phyloP scores from a whole-genome alignment of 2,113 vertebrate genomes.

The Ellobius talpinus region DNA sequence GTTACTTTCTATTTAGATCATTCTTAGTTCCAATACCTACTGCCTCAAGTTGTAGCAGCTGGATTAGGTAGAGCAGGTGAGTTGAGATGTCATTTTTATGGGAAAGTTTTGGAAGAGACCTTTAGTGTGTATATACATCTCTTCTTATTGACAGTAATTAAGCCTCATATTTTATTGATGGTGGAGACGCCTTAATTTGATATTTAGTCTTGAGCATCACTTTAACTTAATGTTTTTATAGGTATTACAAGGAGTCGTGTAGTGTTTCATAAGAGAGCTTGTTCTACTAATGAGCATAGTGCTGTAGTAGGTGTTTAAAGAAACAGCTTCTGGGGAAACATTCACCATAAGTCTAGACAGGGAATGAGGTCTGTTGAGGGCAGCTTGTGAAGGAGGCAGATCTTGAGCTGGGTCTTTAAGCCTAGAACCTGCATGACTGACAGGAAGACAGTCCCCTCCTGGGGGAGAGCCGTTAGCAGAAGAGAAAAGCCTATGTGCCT shows the following conservation, averaged over 20 bases:
- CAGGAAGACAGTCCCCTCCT: background rate
- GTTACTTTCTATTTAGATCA: constrained; percentile 53
- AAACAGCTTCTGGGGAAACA: background rate
- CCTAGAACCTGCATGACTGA: background rate
- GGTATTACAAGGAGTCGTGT: background rate
- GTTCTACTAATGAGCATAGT: background rate
- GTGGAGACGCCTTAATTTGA: background rate
- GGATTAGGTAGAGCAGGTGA: constrained; percentile 59
- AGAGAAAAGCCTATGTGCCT: background rate
- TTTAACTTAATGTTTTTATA: background rate
- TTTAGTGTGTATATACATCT: background rate
- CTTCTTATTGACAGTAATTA: background rate
- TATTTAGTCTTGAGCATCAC: background rate
- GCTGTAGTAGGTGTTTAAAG: background rate
- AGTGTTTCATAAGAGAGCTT: no score
- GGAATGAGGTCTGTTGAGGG: background rate
- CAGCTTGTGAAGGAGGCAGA: background rate
- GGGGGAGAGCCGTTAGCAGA: background rate
- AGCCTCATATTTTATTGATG: background rate
- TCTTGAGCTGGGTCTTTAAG: background rate
- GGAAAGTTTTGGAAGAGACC: constrained; percentile 19
- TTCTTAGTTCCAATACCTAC: constrained; percentile 59
- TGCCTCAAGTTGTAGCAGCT: constrained; percentile 58
- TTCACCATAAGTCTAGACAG: background rate
- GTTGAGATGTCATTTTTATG: constrained; percentile 34